Evolutionary conservation across 2,888 invertebrate genomes (phyloP), one percentile per base, ranked within the genome.

Genomic region (Luperina testacea): DNA sequence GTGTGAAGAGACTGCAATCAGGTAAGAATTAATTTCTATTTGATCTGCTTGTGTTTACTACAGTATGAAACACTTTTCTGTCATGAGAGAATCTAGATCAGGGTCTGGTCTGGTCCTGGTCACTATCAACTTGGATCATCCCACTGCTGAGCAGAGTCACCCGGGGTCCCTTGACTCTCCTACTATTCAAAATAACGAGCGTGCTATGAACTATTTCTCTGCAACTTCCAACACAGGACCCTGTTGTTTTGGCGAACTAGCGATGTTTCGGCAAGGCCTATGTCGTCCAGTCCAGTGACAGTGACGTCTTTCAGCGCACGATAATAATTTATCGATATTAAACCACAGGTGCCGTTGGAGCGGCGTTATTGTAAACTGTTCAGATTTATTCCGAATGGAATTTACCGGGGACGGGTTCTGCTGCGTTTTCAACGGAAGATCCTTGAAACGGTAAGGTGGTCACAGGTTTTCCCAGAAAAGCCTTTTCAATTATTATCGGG

Each of bases 331-430:
- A 20, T 38, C 7, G 1, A 53, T 63, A 45, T 53, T 64, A 27
- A 48, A 48, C 24, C 17, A 38, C 81, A 96, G 96, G 78, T 97
- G 97, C 87, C 91, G 92, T 0, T 97, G 97, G 95, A 90, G 89
- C 20, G 92, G 93, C 1, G 59, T 70, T 20, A 83, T 90, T 2
- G 75, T 92, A 2, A 91, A 96, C 76, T 97, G 97, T 82, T 90
- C 91, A 0, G 84, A 94, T 0, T 72, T 97, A n/a, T 97, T 97
- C 83, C 86, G 84, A 3, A 94, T 97, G 89, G 95, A 97, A 61
- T 90, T 97, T 8, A 97, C 97, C 4, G 95, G 94, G 51, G 96
- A 97, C 75, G 97, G 97, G 1, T 97, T 94, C 88, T 97, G 97
- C 87, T 97, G 97, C 79, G 94, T 96, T 1, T 97, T 97, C 85